Evolutionary conservation across 2,888 invertebrate species (phyloP).

Genomic region (Ypsolopha scabrella): DNA sequence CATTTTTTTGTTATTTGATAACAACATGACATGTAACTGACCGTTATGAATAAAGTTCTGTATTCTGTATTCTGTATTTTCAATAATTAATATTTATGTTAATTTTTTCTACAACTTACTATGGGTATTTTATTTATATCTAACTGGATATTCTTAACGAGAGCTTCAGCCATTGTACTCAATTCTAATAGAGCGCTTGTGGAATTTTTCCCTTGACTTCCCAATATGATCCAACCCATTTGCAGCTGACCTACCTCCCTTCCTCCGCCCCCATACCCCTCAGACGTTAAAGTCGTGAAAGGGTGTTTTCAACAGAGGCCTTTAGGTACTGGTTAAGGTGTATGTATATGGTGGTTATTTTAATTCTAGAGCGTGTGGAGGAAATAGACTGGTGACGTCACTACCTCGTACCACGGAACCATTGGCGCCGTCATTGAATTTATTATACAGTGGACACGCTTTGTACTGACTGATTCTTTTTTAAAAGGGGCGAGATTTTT

Average conservation of each 20-base stretch:
- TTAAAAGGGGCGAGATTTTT: too few species aligned
- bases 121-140: too few species aligned
- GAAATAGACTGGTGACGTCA: slow-evolving; percentile 25
- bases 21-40: too few species aligned
- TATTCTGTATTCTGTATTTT: too few species aligned
- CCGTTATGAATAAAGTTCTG: too few species aligned
- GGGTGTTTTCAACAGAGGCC: background rate
- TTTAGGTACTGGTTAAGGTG: background rate
- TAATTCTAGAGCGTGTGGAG: slow-evolving; percentile 8
- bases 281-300: background rate
- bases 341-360: slow-evolving; percentile 2
- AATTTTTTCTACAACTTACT: too few species aligned
- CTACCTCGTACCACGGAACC: slow-evolving; percentile 14
- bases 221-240: slow-evolving; percentile 17
- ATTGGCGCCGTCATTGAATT: slow-evolving; percentile 9
- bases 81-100: too few species aligned
- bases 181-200: background rate
- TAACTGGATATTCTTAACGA: too few species aligned
- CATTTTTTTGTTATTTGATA: too few species aligned
- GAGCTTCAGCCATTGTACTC: background rate
- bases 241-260: slow-evolving; percentile 24
- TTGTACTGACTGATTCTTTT: too few species aligned
- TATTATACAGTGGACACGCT: too few species aligned
- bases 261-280: slow-evolving; percentile 13
- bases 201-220: slow-evolving; percentile 4